Conservation (phyloP, 1,140 invertebrate genomes). For the Ridgeia piscesae region DNA sequence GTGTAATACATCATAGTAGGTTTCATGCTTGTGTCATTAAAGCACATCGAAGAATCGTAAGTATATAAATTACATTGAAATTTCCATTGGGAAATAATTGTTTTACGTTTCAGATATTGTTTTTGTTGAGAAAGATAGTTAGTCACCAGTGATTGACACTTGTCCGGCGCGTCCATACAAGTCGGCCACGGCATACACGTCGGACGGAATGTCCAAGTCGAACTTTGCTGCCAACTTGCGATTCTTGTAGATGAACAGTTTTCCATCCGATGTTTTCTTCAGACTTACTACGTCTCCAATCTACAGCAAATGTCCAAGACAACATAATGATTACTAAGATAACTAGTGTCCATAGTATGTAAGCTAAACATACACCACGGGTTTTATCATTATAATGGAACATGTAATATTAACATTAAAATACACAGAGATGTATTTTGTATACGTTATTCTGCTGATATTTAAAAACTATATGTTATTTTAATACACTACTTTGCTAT, state of each 20-base stretch:
- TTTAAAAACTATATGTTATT: background rate
- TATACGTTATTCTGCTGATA: too few relatives aligned
- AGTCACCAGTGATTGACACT: background rate
- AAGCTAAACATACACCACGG: too few relatives aligned
- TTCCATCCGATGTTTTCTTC: background rate
- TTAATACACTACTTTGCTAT: background rate
- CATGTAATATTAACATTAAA: too few relatives aligned
- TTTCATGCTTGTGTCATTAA: too few relatives aligned
- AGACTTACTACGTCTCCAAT: background rate
- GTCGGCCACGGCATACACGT: background rate
- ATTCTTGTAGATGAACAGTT: background rate
- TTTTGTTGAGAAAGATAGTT: background rate
- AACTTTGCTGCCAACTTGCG: background rate
- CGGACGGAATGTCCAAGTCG: background rate
- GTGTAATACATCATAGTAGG: too few relatives aligned
- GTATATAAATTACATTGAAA: too few relatives aligned
- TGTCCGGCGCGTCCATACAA: background rate
- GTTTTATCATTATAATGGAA: too few relatives aligned
- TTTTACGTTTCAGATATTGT: background rate
- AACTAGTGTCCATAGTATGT: too few relatives aligned
- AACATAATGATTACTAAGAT: too few relatives aligned
- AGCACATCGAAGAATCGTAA: too few relatives aligned
- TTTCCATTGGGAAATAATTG: background rate
- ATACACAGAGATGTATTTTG: too few relatives aligned
- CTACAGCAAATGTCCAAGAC: background rate